Conservation (phyloP, 2,113 vertebrate species). For the Recurvirostra avosetta region DNA sequence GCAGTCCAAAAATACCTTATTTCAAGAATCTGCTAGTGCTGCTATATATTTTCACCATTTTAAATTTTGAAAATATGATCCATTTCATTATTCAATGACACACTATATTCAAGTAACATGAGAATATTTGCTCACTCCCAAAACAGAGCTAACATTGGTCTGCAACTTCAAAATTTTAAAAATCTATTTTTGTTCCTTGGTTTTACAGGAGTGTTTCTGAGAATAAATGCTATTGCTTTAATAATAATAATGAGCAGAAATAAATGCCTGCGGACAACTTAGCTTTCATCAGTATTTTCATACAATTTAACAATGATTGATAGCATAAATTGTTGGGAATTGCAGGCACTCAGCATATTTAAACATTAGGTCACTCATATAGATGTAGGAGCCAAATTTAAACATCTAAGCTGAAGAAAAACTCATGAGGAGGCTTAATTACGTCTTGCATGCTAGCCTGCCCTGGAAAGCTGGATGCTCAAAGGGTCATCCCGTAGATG, state of each 20-base stretch:
- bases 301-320: slow-evolving; percentile 6
- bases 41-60: not conserved
- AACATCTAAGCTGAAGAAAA: not conserved
- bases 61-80: not conserved
- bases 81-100: not conserved
- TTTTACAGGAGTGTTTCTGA: not conserved
- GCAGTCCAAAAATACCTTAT: not conserved
- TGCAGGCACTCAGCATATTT: not conserved
- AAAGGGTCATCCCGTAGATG: not conserved
- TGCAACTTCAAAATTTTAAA: not conserved
- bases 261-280: not conserved
- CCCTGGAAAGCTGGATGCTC: not conserved
- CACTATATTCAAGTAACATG: accelerated
- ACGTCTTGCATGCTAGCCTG: not conserved
- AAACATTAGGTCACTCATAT: slow-evolving; percentile 6
- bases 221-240: not conserved
- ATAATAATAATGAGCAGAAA: not conserved
- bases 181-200: not conserved
- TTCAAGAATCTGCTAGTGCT: not conserved
- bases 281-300: slow-evolving; percentile 13
- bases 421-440: not conserved
- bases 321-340: slow-evolving; percentile 1
- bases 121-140: not conserved
- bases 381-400: not conserved
- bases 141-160: not conserved